These are phyloP conservation scores for Solea solea DNA, from an alignment of 2,113 vertebrate species.

Conservation along the genomic window DNA sequence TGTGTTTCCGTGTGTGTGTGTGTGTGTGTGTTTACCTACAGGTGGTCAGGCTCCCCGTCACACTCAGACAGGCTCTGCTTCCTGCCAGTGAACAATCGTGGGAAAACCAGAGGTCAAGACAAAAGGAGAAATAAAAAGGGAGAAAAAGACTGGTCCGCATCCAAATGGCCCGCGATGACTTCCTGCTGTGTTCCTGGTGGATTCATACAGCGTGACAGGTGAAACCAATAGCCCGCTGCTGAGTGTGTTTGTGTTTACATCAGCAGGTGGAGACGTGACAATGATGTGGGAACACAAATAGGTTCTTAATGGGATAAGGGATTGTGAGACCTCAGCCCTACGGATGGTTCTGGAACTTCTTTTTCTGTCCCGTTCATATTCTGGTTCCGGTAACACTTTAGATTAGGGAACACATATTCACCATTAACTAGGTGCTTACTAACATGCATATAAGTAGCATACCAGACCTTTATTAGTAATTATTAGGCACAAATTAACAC, in stretches of 20 bases:
- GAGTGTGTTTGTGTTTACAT: conserved; percentile 52
- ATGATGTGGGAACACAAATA: conserved; percentile 50
- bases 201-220: conserved; percentile 75
- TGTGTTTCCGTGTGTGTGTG: conserved; percentile 2
- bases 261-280: conserved; percentile 67
- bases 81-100: conserved; percentile 83
- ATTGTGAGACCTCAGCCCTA: background rate
- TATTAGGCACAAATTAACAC: too few relatives aligned
- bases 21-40: conserved; percentile 51
- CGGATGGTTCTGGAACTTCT: conserved; percentile 3
- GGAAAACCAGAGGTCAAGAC: conserved; percentile 79
- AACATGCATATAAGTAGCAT: too few relatives aligned
- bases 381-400: background rate
- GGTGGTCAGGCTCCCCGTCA: conserved; percentile 73
- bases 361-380: background rate
- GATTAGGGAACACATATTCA: too few relatives aligned
- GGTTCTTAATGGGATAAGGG: conserved; percentile 34
- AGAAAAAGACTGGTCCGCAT: conserved; percentile 51
- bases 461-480: too few relatives aligned
- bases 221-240: conserved; percentile 67
- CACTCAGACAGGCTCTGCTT: conserved; percentile 67
- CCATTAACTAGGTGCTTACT: too few relatives aligned
- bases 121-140: conserved; percentile 69
- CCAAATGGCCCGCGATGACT: conserved; percentile 71
- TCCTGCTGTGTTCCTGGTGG: conserved; percentile 69